Base-by-base conservation (phyloP, 2,888 invertebrate genomes). In the Polymixis lichenea region DNA sequence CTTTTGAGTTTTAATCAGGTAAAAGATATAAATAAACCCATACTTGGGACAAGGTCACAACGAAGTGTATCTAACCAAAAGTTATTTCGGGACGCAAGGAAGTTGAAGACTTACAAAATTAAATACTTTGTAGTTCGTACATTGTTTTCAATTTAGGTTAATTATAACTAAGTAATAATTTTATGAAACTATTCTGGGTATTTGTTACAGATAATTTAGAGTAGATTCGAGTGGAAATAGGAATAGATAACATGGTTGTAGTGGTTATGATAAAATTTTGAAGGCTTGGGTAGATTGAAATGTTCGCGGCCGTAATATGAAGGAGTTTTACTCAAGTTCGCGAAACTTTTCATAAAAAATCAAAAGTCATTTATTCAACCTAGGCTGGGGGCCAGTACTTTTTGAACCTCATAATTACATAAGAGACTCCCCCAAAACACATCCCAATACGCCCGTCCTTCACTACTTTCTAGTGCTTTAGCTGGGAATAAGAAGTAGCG, bases 111-210 rank as follows among this genome's bases (percentile, higher is more conserved):
- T 72, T 82, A 28, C 73, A 66, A 66, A 77, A 73, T 62, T 46
- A 19, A 73, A 83, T 70, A 74, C 58, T 71, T 66, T 74, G 25
- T 46, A 74, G 46, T 78, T 80, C 49, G 51, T n/a, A 51, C 68
- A 75, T 83, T 65, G 83, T 83, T 83, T 55, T 15, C 61, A 69
- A 55, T 71, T 76, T 64, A 28, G 17, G 58, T 74, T 80, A 76
- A 76, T 83, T 72, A 82, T 70, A 76, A 83, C 28, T 49, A 56
- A 38, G 38, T 38, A 5, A 72, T 77, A 80, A 62, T 58, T 68
- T 55, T 9, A 25, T 51, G 9, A 65, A 83, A 80, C 80, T 83
- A 77, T 83, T 83, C 43, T 38, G n/a, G n/a, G 58, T 66, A 22
- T 60, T 72, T 17, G n/a, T 43, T 32, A 46, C n/a, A 60, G 51